Base-by-base conservation (phyloP, 2,113 vertebrate genomes). In the Calypte anna region DNA sequence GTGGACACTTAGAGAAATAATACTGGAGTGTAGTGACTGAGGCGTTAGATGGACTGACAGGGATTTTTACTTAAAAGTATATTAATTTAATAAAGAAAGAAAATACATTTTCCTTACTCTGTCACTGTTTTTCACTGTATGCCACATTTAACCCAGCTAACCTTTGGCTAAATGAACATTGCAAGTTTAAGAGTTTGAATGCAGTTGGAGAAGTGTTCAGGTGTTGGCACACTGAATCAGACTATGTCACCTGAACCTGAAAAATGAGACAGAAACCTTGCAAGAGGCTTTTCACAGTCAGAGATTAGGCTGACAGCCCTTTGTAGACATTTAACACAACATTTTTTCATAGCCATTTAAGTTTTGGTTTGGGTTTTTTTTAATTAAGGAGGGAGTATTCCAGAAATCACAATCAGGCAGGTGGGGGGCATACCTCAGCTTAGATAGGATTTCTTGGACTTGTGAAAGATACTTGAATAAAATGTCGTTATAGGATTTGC, bases 61-160 rank as follows among this genome's bases (percentile, higher is more conserved):
- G 48, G 59, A 36, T 44, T 93, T 93, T 94, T 88, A 27, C 86
- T 77, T 88, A 61, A 88, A 91, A 77, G 57, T 30, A 21, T 38
- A 72, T 12, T 1, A 86, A 64, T 78, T 24, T 74, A 91, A 85
- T 55, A 2, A 86, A 80, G 30, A 25, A 23, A 50, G 54, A 23
- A 59, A 33, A 18, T 12, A 24, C 72, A 20, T 27, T 73, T 77
- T 61, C 31, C 10, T 69, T 66, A 31, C 4, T 36, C 73, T 70
- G 12, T 73, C 61, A 73, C 54, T 17, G 19, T 51, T 55, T 77
- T 82, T 80, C 73, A 43, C 14, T 63, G 11, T 51, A 46, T 67
- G 64, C 17, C 24, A 46, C 54, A 63, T 77, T 84, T 92, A 91
- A 28, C 61, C 73, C 51, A 63, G 20, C 31, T 89, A 77, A 80